These are phyloP conservation scores for Halocynthia aurantium DNA, from an alignment of 23 tunicate genomes.

Conservation along the genomic window DNA sequence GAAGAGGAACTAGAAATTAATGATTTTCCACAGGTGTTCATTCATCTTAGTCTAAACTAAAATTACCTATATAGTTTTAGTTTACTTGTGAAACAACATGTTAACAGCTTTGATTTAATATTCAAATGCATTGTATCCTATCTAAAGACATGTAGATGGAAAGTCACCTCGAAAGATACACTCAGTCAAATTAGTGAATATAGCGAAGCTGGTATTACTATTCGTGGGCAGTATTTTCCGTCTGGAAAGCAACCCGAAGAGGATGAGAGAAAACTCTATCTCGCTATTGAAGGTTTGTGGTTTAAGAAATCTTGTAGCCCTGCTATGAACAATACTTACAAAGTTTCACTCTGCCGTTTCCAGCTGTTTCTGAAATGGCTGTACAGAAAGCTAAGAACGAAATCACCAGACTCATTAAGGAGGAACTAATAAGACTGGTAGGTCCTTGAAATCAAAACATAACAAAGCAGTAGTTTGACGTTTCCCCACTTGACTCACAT, in stretches of 20 bases:
- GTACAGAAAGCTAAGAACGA: conserved; percentile 95
- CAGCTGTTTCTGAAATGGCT: conserved; percentile 74
- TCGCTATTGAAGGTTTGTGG: conserved; percentile 77
- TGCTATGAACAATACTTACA: too few relatives aligned
- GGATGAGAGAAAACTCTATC: conserved; percentile 86
- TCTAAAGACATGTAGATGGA: conserved; percentile 89
- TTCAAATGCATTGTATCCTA: too few relatives aligned
- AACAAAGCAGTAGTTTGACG: background rate
- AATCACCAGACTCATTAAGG: conserved; percentile 89
- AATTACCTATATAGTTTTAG: too few relatives aligned
- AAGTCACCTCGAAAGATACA: conserved; percentile 92
- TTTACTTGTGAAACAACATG: too few relatives aligned
- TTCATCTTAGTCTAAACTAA: background rate
- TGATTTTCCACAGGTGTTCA: conserved; percentile 91
- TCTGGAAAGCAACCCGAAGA: conserved; percentile 90
- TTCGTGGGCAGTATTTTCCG: conserved; percentile 92
- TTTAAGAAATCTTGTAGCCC: too few relatives aligned
- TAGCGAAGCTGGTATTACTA: conserved; percentile 94
- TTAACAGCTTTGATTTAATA: too few relatives aligned
- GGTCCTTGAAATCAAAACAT: conserved; percentile 9
- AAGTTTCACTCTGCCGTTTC: background rate
- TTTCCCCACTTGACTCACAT: background rate
- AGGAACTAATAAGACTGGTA: conserved; percentile 82
- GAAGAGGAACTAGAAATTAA: conserved; percentile 98
- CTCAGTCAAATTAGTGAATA: conserved; percentile 84